These are phyloP conservation scores for Osmerus eperlanus DNA, from an alignment of 2,113 vertebrate genomes.

Conservation along the genomic window DNA sequence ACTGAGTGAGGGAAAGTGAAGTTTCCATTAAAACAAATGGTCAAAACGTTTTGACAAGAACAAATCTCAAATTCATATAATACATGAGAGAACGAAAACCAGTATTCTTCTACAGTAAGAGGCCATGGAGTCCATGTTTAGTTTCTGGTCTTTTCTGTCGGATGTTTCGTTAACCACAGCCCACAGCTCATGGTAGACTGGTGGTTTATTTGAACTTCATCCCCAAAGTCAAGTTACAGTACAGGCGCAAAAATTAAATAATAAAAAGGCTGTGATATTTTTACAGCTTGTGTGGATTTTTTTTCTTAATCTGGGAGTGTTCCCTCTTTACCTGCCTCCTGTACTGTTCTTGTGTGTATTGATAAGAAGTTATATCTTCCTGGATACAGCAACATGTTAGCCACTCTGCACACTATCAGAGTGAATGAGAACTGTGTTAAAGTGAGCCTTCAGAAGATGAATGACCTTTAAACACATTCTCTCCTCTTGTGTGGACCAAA, in stretches of 20 bases:
- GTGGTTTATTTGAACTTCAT: slow-evolving; percentile 23
- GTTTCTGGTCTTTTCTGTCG: slow-evolving; percentile 30
- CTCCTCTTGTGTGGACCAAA: slow-evolving; percentile 15
- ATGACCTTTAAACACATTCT: slow-evolving; percentile 33
- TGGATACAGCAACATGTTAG: neutral
- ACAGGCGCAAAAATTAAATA: slow-evolving; percentile 9
- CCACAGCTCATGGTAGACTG: slow-evolving; percentile 14
- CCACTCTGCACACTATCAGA: neutral
- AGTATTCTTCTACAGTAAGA: slow-evolving; percentile 30
- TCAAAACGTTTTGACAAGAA: neutral
- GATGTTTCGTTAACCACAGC: slow-evolving; percentile 19
- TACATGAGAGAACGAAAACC: slow-evolving; percentile 34
- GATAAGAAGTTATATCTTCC: too few species aligned
- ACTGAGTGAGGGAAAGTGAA: neutral
- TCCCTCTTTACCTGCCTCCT: too few species aligned
- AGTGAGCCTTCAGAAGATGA: slow-evolving; percentile 33
- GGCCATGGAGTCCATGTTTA: slow-evolving; percentile 26
- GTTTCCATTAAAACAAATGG: neutral
- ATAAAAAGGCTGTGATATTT: slow-evolving; percentile 4
- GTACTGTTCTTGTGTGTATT: too few species aligned
- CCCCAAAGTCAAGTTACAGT: slow-evolving; percentile 13
- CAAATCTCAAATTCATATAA: slow-evolving; percentile 10
- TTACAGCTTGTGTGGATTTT: slow-evolving; percentile 20
- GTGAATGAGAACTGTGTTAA: neutral
- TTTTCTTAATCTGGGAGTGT: too few species aligned